A percentile compares a stretch with the other conserved stretches of the same genome.
Evolutionary conservation across 2,797 vertebrate species (phyloP).

Genomic region (Lepus oiostolus): DNA sequence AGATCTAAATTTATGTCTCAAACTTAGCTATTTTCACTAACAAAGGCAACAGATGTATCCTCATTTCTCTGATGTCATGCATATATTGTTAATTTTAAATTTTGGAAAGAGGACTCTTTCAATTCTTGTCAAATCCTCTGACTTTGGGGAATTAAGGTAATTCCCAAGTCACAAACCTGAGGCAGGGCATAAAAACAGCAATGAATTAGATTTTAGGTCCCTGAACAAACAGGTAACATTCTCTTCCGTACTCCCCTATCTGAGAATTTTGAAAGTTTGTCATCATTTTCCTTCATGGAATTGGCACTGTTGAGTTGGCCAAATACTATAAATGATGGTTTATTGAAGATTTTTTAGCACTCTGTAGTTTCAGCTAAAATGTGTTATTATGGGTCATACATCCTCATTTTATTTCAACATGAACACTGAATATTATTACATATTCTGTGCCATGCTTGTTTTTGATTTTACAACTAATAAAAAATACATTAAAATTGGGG

Average conservation of each 20-base stretch:
- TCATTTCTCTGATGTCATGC: not conserved
- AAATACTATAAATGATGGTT: not conserved
- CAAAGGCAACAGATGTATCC: not conserved
- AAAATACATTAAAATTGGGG: slow-evolving; percentile 7
- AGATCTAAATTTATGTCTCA: not conserved
- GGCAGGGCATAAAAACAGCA: not conserved
- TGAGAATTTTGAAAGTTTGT: not conserved
- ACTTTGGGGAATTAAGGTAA: not conserved
- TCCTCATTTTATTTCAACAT: not conserved
- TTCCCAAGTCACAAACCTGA: not conserved
- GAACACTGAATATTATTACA: not conserved
- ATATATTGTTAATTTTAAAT: not conserved
- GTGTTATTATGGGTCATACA: not conserved
- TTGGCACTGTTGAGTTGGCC: not conserved
- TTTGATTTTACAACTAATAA: not conserved
- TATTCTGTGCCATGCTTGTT: not conserved
- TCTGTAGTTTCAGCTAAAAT: not conserved
- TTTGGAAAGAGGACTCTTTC: not conserved
- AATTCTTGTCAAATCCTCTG: not conserved
- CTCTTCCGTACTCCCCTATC: not conserved
- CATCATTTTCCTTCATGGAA: not conserved
- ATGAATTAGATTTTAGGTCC: not conserved
- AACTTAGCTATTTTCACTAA: not conserved
- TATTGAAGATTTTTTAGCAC: not conserved
- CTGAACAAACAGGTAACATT: not conserved